A percentile compares a stretch with the other conserved stretches of the same genome.
Evolutionary conservation across 1,140 invertebrate species (phyloP).

Genomic region (Laupala kohalensis): DNA sequence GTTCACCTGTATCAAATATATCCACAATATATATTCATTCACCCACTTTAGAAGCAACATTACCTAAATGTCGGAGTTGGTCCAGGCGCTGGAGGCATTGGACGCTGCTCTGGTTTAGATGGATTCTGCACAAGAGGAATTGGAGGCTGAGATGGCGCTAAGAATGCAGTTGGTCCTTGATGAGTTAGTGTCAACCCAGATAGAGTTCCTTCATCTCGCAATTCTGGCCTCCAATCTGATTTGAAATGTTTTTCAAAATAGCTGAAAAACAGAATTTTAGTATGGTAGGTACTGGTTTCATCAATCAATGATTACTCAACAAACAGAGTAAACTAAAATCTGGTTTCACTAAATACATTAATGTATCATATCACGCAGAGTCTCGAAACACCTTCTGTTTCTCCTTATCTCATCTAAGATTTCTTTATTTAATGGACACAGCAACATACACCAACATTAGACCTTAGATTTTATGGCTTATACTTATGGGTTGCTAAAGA

Average conservation of each 20-base stretch:
- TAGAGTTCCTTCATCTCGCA: constrained; percentile 28
- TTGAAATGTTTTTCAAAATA: constrained; percentile 40
- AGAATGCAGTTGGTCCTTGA: constrained; percentile 44
- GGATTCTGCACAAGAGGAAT: constrained; percentile 18
- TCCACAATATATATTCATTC: background rate
- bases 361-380: no score
- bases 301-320: background rate
- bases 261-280: constrained; percentile 21
- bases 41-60: no score
- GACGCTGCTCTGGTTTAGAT: constrained; percentile 25
- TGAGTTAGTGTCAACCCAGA: constrained; percentile 31
- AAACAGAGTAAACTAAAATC: background rate
- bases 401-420: no score
- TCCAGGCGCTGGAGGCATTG: constrained; percentile 46
- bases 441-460: no score
- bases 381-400: no score
- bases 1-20: background rate
- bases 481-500: no score
- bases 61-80: constrained; percentile 74
- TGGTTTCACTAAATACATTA: no score
- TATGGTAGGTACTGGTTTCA: background rate
- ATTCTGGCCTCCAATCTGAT: constrained; percentile 34
- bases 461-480: no score
- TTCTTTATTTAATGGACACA: no score
- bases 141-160: constrained; percentile 53